phyloP scores from a whole-genome alignment of 2,113 vertebrate species.

The Dendropsophus ebraccatus region DNA sequence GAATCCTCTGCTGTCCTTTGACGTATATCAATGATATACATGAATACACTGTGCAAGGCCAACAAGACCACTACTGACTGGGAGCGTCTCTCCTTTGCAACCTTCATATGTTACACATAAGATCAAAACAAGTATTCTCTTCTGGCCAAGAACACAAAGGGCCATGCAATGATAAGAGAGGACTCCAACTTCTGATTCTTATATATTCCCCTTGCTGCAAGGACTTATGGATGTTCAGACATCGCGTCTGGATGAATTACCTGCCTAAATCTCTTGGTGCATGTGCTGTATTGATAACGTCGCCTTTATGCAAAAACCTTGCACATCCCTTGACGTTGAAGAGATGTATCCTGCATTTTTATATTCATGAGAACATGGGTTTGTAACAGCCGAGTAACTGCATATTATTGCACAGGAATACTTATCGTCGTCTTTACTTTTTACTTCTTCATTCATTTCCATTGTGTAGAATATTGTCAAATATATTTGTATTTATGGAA shows the following conservation, averaged over 20 bases:
- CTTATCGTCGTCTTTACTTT: background rate
- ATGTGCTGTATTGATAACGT: slow-evolving; percentile 30
- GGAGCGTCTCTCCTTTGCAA: background rate
- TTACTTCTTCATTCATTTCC: background rate
- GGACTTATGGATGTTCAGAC: slow-evolving; percentile 26
- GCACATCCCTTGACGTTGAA: slow-evolving; percentile 8
- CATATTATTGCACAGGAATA: slow-evolving; percentile 10
- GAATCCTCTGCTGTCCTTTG: slow-evolving; percentile 21
- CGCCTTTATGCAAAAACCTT: slow-evolving; percentile 27
- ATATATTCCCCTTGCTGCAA: slow-evolving; percentile 1
- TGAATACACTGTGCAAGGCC: slow-evolving; percentile 43
- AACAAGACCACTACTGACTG: slow-evolving; percentile 26
- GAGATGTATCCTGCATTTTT: slow-evolving; percentile 4
- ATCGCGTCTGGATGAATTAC: slow-evolving; percentile 3
- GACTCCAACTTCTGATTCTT: background rate
- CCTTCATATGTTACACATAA: background rate
- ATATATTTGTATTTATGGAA: background rate
- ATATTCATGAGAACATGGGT: background rate
- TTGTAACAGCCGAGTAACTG: background rate
- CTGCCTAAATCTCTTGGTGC: slow-evolving; percentile 34
- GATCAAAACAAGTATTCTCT: background rate
- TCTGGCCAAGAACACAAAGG: slow-evolving; percentile 6
- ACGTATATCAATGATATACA: slow-evolving; percentile 11
- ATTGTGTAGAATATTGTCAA: background rate
- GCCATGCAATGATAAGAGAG: background rate